A percentile compares a stretch with the other conserved stretches of the same genome.
Evolutionary conservation across 35 echinoderm and acorn worm genomes (phyloP).

Genomic region (Anneissia japonica): DNA sequence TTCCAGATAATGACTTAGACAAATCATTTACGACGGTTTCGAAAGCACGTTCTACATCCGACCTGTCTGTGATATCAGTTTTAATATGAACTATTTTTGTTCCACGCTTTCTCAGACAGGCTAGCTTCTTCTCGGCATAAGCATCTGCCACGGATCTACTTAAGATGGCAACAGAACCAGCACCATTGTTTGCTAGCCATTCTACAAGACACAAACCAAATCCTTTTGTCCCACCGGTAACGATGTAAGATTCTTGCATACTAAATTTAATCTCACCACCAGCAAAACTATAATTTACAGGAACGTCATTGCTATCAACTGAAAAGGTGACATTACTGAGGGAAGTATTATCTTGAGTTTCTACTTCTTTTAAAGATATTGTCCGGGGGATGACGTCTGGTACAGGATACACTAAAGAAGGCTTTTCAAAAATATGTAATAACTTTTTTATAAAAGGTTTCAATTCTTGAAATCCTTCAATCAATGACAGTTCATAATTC

Average conservation of each 20-base stretch:
- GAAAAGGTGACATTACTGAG: neutral
- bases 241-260: conserved; percentile 38
- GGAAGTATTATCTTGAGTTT: neutral
- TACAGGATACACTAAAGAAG: neutral
- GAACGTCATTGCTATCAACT: neutral
- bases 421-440: neutral
- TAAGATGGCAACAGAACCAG: conserved; percentile 20
- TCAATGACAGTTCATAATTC: neutral
- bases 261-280: neutral
- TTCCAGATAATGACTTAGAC: conserved; percentile 5
- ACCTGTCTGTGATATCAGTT: neutral
- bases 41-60: neutral
- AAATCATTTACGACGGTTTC: neutral
- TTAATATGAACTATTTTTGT: neutral
- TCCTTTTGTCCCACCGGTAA: conserved; percentile 65
- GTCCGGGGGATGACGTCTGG: neutral
- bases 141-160: conserved; percentile 3
- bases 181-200: conserved; percentile 41
- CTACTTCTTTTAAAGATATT: neutral
- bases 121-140: neutral
- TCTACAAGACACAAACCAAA: conserved; percentile 41
- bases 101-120: neutral
- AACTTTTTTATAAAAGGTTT: neutral
- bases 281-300: neutral
- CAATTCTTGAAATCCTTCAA: neutral